Evolutionary conservation across 2,113 vertebrate genomes (phyloP).

Genomic region (Trogon surrucura): DNA sequence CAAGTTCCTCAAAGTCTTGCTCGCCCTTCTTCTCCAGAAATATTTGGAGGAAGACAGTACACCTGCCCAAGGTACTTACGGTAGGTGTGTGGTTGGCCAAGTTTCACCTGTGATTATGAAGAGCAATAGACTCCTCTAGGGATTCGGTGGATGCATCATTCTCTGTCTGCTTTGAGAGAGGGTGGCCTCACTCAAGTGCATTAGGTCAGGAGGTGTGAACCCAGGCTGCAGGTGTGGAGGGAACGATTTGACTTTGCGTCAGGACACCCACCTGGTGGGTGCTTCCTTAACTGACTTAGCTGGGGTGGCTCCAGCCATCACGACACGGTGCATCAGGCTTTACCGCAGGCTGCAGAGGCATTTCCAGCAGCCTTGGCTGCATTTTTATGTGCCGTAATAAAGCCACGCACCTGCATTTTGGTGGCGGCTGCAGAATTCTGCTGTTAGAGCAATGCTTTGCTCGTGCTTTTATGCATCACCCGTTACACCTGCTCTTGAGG

Average conservation of each 20-base stretch:
- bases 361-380: background rate
- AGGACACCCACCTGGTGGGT: too few relatives aligned
- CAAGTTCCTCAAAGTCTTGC: background rate
- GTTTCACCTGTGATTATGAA: background rate
- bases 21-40: background rate
- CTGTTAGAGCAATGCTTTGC: background rate
- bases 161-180: background rate
- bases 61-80: background rate
- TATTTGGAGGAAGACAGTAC: background rate
- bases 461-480: background rate
- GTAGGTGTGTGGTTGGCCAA: background rate
- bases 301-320: background rate
- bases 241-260: fast-evolving
- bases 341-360: background rate
- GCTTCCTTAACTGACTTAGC: background rate
- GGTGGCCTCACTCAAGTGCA: background rate
- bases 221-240: background rate
- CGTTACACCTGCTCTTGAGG: background rate
- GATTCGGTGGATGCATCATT: background rate
- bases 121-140: background rate
- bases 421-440: background rate
- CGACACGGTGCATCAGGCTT: background rate
- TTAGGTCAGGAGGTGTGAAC: background rate
- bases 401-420: background rate
- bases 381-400: background rate